phyloP scores from a whole-genome alignment of 2,888 invertebrate genomes.

The Trichogramma dendrolimi region DNA sequence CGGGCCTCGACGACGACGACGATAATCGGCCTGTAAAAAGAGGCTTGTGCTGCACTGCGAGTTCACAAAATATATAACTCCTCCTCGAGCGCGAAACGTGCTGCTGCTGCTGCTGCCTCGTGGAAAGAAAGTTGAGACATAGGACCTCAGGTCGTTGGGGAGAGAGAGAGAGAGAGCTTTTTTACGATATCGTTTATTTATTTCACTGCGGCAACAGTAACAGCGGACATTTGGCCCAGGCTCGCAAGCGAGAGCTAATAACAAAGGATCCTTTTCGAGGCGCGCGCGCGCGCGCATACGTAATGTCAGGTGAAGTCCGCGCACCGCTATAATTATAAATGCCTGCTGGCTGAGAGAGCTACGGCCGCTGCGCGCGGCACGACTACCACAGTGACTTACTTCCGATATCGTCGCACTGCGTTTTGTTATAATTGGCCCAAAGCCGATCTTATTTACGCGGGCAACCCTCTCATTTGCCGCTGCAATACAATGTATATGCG shows the following conservation, averaged over 20 bases:
- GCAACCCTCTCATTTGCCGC: conserved; percentile 8
- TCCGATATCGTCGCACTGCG: no score
- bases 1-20: neutral
- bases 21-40: conserved; percentile 1
- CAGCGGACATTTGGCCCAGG: neutral
- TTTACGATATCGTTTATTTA: conserved; percentile 17
- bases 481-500: no score
- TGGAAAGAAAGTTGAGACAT: no score
- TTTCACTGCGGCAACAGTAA: conserved; percentile 17
- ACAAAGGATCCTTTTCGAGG: neutral
- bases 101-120: no score
- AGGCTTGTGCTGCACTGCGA: no score
- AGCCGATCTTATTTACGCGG: conserved; percentile 10
- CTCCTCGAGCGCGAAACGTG: no score
- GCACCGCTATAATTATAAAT: no score
- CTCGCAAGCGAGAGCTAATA: neutral
- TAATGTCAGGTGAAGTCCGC: no score
- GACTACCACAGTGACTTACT: no score
- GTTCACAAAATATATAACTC: no score
- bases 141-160: neutral
- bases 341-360: no score
- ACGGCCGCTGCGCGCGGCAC: no score
- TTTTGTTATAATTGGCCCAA: conserved; percentile 1
- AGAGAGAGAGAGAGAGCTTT: conserved; percentile 1
- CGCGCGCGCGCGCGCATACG: neutral